Evolutionary conservation across 2,888 invertebrate species (phyloP).

Genomic region (Rugalucina vietnamica): DNA sequence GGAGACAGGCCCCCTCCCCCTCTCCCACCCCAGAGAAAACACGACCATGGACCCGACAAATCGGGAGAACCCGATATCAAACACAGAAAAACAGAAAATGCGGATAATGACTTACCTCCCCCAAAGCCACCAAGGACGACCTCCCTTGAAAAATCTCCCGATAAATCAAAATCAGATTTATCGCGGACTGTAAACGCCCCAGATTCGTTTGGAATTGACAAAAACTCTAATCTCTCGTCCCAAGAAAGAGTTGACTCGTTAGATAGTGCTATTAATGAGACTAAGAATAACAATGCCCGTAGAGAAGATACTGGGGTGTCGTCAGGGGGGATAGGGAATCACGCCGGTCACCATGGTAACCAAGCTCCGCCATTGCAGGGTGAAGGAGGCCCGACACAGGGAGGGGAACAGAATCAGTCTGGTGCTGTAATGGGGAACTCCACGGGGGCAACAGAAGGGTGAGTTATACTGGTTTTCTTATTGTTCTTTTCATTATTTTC

Average conservation of each 20-base stretch:
- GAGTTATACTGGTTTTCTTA: no score
- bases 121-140: slow-evolving; percentile 30
- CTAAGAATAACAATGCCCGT: neutral
- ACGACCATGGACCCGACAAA: slow-evolving; percentile 7
- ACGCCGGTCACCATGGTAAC: neutral
- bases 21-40: slow-evolving; percentile 43
- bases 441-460: neutral
- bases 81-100: slow-evolving; percentile 34
- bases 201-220: neutral
- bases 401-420: neutral
- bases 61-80: slow-evolving; percentile 42
- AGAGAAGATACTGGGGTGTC: neutral
- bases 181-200: neutral
- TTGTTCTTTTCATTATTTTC: no score
- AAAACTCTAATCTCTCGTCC: neutral
- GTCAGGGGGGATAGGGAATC: neutral
- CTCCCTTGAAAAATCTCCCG: slow-evolving; percentile 5
- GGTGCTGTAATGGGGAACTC: neutral
- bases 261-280: slow-evolving; percentile 5
- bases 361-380: slow-evolving; percentile 7
- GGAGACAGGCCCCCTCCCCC: slow-evolving; percentile 51
- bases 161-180: slow-evolving; percentile 1
- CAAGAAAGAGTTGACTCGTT: neutral
- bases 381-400: neutral
- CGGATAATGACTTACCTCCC: slow-evolving; percentile 31